Conservation (phyloP, 1,140 invertebrate genomes). For the Epicauta chinensis region DNA sequence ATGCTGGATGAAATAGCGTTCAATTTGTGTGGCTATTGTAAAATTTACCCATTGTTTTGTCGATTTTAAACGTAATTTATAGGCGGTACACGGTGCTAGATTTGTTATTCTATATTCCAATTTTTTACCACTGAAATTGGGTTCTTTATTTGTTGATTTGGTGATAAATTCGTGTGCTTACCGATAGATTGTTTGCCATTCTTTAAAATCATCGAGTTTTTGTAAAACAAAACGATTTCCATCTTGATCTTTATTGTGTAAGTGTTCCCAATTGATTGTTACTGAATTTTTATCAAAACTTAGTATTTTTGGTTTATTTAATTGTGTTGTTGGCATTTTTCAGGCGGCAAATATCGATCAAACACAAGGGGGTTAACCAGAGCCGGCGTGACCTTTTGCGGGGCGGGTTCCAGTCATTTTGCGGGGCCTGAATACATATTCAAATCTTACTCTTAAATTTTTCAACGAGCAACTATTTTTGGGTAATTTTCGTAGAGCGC, state of each 20-base stretch:
- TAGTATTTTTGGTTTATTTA: neutral
- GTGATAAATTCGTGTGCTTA: slow-evolving; percentile 4
- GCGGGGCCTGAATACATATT: too few relatives aligned
- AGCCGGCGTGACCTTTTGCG: too few relatives aligned
- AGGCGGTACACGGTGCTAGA: slow-evolving; percentile 30
- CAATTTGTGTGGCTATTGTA: slow-evolving; percentile 27
- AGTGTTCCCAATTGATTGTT: slow-evolving; percentile 1
- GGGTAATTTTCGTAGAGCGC: too few relatives aligned
- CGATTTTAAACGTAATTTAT: slow-evolving; percentile 28
- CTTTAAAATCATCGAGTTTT: slow-evolving; percentile 18
- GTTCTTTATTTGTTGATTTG: slow-evolving; percentile 1
- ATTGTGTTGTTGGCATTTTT: too few relatives aligned
- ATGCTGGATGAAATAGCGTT: slow-evolving; percentile 29
- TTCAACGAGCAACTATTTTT: too few relatives aligned
- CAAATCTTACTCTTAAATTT: too few relatives aligned
- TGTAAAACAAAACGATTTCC: slow-evolving; percentile 15
- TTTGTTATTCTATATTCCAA: slow-evolving; percentile 19
- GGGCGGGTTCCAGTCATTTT: too few relatives aligned
- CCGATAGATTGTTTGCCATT: slow-evolving; percentile 29
- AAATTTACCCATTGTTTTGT: slow-evolving; percentile 25
- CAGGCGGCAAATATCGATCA: neutral
- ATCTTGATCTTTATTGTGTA: neutral
- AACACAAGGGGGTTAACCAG: too few relatives aligned
- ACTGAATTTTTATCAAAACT: neutral
- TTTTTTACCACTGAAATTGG: slow-evolving; percentile 23